These are phyloP conservation scores for Idaea dimidiata DNA, from an alignment of 2,888 invertebrate genomes.

Conservation along the genomic window DNA sequence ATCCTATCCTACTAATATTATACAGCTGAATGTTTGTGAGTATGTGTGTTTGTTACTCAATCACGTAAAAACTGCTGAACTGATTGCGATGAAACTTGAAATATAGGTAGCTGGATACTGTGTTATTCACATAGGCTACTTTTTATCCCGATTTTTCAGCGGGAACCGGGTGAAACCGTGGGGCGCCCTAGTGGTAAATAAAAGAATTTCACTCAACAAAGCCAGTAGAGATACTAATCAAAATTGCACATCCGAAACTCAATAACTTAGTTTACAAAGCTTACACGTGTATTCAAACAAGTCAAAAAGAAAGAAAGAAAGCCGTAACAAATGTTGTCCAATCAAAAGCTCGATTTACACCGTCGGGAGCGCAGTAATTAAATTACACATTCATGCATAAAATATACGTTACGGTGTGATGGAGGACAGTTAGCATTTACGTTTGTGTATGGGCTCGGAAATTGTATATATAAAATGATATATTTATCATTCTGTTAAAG, in stretches of 20 bases:
- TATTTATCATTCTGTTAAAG: too few species aligned
- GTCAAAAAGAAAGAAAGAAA: slow-evolving; percentile 2
- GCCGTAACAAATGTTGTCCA: slow-evolving; percentile 37
- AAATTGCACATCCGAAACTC: not conserved
- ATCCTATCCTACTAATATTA: too few species aligned
- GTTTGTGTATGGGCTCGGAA: not conserved
- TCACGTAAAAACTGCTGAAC: too few species aligned
- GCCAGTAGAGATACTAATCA: not conserved
- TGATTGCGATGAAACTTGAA: too few species aligned
- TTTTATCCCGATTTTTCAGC: too few species aligned
- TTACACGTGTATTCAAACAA: not conserved
- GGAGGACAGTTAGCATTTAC: slow-evolving; percentile 11
- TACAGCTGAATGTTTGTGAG: too few species aligned
- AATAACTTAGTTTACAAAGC: not conserved
- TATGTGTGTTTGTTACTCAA: too few species aligned
- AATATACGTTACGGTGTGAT: slow-evolving; percentile 40
- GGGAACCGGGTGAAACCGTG: too few species aligned
- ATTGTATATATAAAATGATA: not conserved
- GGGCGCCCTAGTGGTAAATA: too few species aligned
- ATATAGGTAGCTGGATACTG: too few species aligned
- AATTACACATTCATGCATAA: slow-evolving; percentile 63
- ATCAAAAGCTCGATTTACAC: slow-evolving; percentile 41
- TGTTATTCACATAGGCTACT: too few species aligned
- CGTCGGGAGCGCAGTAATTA: slow-evolving; percentile 50
- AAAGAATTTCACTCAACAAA: not conserved